Base-by-base conservation (phyloP, 2,113 vertebrate genomes). In the Typhlomys cinereus region DNA sequence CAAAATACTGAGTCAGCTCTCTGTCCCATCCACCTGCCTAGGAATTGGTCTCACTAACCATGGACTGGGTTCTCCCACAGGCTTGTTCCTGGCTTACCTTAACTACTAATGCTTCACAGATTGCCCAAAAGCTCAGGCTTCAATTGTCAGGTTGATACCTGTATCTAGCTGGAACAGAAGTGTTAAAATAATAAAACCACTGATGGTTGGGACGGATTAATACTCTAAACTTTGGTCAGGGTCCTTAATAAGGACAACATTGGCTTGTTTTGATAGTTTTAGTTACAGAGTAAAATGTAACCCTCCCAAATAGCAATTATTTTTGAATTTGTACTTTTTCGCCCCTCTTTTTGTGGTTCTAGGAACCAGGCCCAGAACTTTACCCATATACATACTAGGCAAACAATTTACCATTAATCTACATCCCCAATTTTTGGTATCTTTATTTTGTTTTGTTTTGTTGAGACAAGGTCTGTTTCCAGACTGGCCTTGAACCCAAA, bases 211-310 rank as follows among this genome's bases (percentile, higher is more conserved):
- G 52, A 76, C 5, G n/a, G 20, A 25, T 76, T 80, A 66, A 57
- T 86, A 76, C 48, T 89, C 79, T 89, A 75, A 86, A 87, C 46
- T 67, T 84, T 29, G 15, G 5, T 85, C 62, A 82, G 39, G 7
- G 69, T 59, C 83, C 89, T 85, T 71, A 76, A 29, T 74, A 80
- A 75, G 64, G 21, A 61, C 0, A 66, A 39, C 25, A 23, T 75
- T 34, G 71, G 10, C 50, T 79, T 81, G 41, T 64, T 46, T 59
- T 62, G 44, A 71, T 69, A 64, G 3, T 88, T 94, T 85, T 46
- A 44, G 25, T 78, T 85, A 46, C 25, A 71, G 25, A 85, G 48
- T 69, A 29, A 84, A 17, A 44, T 70, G 5, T 18, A 83, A 17
- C 59, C n/a, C n/a, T 52, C 52, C 52, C 17, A 52, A 52, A 52